Base-by-base conservation (phyloP, 2,888 invertebrate genomes). In the Thyatira batis region DNA sequence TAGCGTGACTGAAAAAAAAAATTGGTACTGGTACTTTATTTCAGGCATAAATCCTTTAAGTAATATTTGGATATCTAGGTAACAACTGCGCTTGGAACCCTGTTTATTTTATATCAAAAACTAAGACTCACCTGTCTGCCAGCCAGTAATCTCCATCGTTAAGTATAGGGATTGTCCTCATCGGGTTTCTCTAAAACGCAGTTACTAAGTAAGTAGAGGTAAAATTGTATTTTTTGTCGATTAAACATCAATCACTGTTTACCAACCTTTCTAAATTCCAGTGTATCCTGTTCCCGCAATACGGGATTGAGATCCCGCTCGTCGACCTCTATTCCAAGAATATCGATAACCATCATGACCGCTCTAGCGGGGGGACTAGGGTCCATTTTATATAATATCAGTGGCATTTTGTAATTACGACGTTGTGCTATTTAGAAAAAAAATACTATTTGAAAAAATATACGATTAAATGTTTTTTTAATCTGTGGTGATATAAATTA, bases 141-240 rank as follows among this genome's bases (percentile, higher is more conserved):
- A 90, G 63, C 58, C 75, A 76, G 67, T 78, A 89, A 50, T 83
- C 83, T 1, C 76, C 84, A 60, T 89, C 90, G 49, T 85, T 87
- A 48, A 81, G 72, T 11, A 84, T 63, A 0, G 90, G 90, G 49
- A 91, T 74, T 0, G 90, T 89, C 57, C 78, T 79, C 89, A 91
- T 89, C 1, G 90, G 89, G 56, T 90, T 91, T 84, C 84, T 89
- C 90, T 91, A 78, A 51, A 80, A 85, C 63, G 5, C 3, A 27
- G 11, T 2, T 20, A 25, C 50, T 33, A 43, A 54, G 33, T 20
- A 33, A 51, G 13, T 13, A 13, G 1, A 33, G 13, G n/a, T n/a
- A 11, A 11, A 3, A 30, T 30, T 2, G 30, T 23, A 23, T 23
- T 6, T 23, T 23, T 23, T 23, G 23, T 23, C 23, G 3, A 23